Evolutionary conservation across 2,797 vertebrate genomes (phyloP).

Genomic region (Acanthurus leucopareius): DNA sequence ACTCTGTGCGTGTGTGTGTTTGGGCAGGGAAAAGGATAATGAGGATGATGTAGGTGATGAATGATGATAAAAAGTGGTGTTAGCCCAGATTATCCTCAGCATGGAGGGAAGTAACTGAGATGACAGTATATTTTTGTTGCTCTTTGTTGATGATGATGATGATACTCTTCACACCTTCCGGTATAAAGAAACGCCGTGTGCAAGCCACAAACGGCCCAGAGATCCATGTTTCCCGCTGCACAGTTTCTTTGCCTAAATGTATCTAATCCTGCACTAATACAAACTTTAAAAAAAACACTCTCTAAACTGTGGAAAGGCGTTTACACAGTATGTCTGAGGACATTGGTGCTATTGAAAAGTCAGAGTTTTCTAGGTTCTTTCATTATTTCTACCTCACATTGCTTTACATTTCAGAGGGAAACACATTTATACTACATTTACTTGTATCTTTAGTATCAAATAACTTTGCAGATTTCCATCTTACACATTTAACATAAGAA

Average conservation of each 20-base stretch:
- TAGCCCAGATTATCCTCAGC: conserved; percentile 23
- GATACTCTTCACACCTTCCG: neutral
- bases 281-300: neutral
- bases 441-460: too few relatives aligned
- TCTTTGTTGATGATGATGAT: neutral
- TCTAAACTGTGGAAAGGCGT: neutral
- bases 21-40: conserved; percentile 39
- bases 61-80: conserved; percentile 26
- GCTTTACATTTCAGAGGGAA: too few relatives aligned
- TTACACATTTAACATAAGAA: too few relatives aligned
- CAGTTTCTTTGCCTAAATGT: neutral
- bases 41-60: conserved; percentile 51
- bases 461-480: too few relatives aligned
- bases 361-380: too few relatives aligned
- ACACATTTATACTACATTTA: too few relatives aligned
- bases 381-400: too few relatives aligned
- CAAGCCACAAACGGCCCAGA: too few relatives aligned
- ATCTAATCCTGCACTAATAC: neutral
- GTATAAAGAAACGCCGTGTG: too few relatives aligned
- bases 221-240: neutral
- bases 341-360: too few relatives aligned
- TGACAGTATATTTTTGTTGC: neutral
- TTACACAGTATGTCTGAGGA: neutral
- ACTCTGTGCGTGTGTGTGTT: conserved; percentile 25
- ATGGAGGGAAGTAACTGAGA: conserved; percentile 10